A percentile compares a stretch with the other conserved stretches of the same genome.
phyloP scores from a whole-genome alignment of 1,140 invertebrate species.

The Drosophila watanabei region DNA sequence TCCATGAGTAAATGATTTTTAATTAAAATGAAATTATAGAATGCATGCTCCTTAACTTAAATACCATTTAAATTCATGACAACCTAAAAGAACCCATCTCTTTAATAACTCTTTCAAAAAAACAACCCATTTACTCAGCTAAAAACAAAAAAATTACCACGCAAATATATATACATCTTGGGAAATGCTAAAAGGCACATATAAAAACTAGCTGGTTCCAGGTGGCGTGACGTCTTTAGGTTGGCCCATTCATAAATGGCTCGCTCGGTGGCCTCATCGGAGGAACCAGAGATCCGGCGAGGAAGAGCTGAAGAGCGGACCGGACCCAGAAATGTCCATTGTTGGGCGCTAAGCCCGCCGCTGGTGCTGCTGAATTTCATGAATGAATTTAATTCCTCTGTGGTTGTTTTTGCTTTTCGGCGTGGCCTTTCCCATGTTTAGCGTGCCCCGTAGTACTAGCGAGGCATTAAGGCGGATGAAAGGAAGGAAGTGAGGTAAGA shows the following conservation, averaged over 20 bases:
- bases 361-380: slow-evolving; percentile 64
- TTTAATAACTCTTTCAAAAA: background rate
- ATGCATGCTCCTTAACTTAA: too few relatives aligned
- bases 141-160: slow-evolving; percentile 17
- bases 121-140: slow-evolving; percentile 31
- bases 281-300: slow-evolving; percentile 5
- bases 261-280: background rate
- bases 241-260: slow-evolving; percentile 37
- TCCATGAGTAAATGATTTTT: rapidly evolving
- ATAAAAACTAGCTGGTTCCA: slow-evolving; percentile 25
- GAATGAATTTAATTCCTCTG: slow-evolving; percentile 72
- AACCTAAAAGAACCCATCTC: background rate
- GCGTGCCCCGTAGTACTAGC: slow-evolving; percentile 52
- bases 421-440: slow-evolving; percentile 53
- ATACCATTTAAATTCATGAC: background rate
- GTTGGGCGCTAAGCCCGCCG: slow-evolving; percentile 35
- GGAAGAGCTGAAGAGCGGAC: slow-evolving; percentile 12
- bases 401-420: slow-evolving; percentile 15
- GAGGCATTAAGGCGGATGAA: slow-evolving; percentile 48
- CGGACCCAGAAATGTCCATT: slow-evolving; percentile 46
- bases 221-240: slow-evolving; percentile 39
- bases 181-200: slow-evolving; percentile 16
- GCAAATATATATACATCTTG: slow-evolving; percentile 24
- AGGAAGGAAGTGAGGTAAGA: slow-evolving; percentile 79
- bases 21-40: background rate